Base-by-base conservation (phyloP, 2,888 invertebrate species). In the Lithophane leautieri region DNA sequence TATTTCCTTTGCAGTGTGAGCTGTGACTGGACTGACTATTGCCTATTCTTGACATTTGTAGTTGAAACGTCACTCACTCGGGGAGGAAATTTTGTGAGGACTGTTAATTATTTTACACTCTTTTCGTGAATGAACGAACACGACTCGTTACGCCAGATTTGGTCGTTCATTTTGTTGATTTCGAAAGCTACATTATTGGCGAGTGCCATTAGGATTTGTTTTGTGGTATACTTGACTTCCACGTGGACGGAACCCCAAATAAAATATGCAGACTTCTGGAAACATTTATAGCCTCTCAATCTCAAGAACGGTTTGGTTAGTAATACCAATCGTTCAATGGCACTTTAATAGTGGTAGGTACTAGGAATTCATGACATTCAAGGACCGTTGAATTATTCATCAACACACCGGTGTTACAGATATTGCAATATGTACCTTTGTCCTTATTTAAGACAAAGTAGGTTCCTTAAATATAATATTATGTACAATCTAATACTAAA, bases 371-470 rank as follows among this genome's bases (percentile, higher is more conserved):
- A 75, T 75, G 77, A n/a, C 34, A 56, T 74, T 73, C 78, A 80
- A 84, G 71, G 78, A 44, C 77, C 54, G 16, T 19, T 79, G 63
- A 78, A 82, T 82, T 72, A 79, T 82, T 74, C 52, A 86, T 79
- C 1, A 60, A 67, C 34, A 34, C 34, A 72, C 22, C 40, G 22
- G 60, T 62, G 68, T 73, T 70, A 63, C 56, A 78, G 19, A 73
- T 74, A 78, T 63, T 78, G 76, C 78, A 81, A 52, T 65, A 52
- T 40, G 34, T 71, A 70, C 12, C 47, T 66, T 79, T 22, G 19
- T 22, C 56, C 11, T 60, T 63, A 58, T 44, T 34, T 34, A 34
- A 34, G 34, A 34, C 34, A 34, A 34, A 6, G 34, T 6, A 34
- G 34, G 34, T 34, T 2, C 34, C 34, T 34, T 6, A 34, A 34